These are phyloP conservation scores for Sebastes umbrosus DNA, from an alignment of 2,797 vertebrate species.

Conservation along the genomic window DNA sequence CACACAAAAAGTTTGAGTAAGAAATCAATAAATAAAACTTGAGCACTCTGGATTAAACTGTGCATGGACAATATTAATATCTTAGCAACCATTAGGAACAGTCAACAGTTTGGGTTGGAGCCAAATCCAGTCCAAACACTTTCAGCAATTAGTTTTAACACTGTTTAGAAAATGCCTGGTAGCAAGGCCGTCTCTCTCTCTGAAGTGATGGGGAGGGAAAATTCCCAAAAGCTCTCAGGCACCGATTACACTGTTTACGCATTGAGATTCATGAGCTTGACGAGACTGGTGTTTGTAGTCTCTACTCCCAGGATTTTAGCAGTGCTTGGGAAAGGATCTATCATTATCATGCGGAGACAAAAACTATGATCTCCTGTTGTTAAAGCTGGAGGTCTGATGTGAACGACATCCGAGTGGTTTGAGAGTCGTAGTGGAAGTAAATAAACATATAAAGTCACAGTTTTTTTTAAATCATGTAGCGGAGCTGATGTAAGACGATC, in stretches of 20 bases:
- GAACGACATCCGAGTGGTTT: background rate
- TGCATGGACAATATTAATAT: slow-evolving; percentile 32
- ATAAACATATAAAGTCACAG: background rate
- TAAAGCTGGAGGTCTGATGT: slow-evolving; percentile 12
- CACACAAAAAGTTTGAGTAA: slow-evolving; percentile 7
- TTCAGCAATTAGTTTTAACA: slow-evolving; percentile 45
- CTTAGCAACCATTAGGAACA: slow-evolving; percentile 34
- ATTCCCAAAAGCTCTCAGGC: slow-evolving; percentile 53
- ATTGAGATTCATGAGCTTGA: slow-evolving; percentile 66
- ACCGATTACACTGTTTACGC: slow-evolving; percentile 60
- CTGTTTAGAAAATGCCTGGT: slow-evolving; percentile 48
- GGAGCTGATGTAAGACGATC: background rate
- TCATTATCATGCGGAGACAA: slow-evolving; percentile 41
- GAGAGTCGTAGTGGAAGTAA: background rate
- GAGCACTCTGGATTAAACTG: slow-evolving; percentile 29
- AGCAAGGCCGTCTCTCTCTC: background rate
- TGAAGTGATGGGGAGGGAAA: slow-evolving; percentile 36
- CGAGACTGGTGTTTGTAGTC: slow-evolving; percentile 40
- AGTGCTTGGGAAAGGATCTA: slow-evolving; percentile 25
- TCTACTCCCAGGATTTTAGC: slow-evolving; percentile 27
- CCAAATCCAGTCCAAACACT: slow-evolving; percentile 52
- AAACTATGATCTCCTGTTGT: slow-evolving; percentile 6
- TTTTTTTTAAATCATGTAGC: background rate
- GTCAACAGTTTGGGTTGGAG: slow-evolving; percentile 30
- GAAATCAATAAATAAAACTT: slow-evolving; percentile 36